Evolutionary conservation across 2,888 invertebrate genomes (phyloP).

Genomic region (Drosophila pseudotakahashii): DNA sequence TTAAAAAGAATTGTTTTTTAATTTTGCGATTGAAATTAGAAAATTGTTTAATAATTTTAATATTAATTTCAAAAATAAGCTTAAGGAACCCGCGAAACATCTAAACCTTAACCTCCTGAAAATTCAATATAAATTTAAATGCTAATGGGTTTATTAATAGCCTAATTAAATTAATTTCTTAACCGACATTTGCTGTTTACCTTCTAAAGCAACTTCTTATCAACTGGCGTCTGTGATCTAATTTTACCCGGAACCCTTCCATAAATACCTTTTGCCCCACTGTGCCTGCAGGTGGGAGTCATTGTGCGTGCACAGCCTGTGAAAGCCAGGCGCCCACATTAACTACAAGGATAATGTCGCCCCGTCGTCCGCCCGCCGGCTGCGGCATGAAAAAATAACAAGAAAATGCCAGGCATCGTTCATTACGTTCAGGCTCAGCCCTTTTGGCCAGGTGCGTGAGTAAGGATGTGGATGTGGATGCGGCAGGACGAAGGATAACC

Average conservation of each 20-base stretch:
- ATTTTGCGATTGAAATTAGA: no score
- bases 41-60: no score
- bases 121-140: no score
- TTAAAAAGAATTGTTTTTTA: no score
- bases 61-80: no score
- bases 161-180: not conserved
- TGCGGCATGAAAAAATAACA: conserved; percentile 68
- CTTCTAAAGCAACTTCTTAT: no score
- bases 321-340: conserved; percentile 62
- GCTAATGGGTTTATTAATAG: not conserved
- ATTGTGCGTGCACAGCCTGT: conserved; percentile 53
- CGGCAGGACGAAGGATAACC: conserved; percentile 1
- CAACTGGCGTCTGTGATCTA: not conserved
- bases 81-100: no score
- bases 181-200: not conserved
- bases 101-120: no score
- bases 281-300: conserved; percentile 1
- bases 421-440: conserved; percentile 53
- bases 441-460: conserved; percentile 38
- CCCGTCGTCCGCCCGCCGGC: conserved; percentile 28
- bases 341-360: conserved; percentile 73
- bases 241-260: not conserved
- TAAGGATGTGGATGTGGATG: conserved; percentile 8
- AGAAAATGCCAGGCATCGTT: conserved; percentile 75
- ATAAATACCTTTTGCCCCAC: not conserved